Conservation (phyloP, 2,113 vertebrate genomes). For the Seriola aureovittata region DNA sequence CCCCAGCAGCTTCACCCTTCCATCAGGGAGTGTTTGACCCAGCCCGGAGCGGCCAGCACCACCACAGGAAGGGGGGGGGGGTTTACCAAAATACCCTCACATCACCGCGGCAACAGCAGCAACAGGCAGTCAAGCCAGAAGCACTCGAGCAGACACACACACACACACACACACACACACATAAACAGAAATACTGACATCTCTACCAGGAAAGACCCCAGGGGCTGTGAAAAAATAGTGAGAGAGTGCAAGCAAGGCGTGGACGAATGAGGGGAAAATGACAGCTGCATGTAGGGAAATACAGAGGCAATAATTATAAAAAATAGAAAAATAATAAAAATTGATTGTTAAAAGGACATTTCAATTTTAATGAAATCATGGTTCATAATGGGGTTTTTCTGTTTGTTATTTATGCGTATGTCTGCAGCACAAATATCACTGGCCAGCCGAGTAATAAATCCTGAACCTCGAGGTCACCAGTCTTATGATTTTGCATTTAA, state of each 20-base stretch:
- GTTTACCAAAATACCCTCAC: conserved; percentile 54
- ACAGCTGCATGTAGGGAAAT: background rate
- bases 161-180: background rate
- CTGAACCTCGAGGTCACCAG: background rate
- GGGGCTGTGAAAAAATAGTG: conserved; percentile 12
- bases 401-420: background rate
- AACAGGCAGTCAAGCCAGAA: conserved; percentile 44
- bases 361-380: background rate
- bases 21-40: conserved; percentile 61
- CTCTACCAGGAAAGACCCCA: conserved; percentile 39
- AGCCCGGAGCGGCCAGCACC: conserved; percentile 8
- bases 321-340: background rate
- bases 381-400: background rate
- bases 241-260: background rate
- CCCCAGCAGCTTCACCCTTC: conserved; percentile 46
- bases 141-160: background rate
- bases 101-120: conserved; percentile 38
- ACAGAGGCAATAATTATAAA: background rate
- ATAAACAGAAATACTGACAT: conserved; percentile 37
- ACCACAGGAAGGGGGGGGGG: conserved; percentile 19
- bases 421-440: background rate
- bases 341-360: background rate
- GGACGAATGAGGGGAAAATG: background rate
- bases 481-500: background rate
- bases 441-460: background rate